These are phyloP conservation scores for Hippocampus barbouri DNA, from an alignment of 2,113 vertebrate genomes.

Conservation along the genomic window DNA sequence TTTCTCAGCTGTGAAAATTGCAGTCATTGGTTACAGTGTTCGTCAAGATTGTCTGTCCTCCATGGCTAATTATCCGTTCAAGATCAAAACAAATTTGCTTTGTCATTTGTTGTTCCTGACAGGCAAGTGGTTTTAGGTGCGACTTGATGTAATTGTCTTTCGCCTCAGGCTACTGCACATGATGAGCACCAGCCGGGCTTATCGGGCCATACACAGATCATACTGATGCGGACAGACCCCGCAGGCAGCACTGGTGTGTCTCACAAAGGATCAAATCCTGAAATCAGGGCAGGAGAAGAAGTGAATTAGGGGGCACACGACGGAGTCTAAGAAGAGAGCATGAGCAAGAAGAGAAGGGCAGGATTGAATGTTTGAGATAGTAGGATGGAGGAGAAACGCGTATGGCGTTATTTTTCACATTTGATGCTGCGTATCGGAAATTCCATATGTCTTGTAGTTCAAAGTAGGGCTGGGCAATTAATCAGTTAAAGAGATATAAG, in stretches of 20 bases:
- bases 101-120: slow-evolving; percentile 48
- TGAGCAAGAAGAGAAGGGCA: neutral
- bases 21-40: slow-evolving; percentile 8
- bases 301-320: slow-evolving; percentile 33
- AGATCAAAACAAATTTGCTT: slow-evolving; percentile 47
- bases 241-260: slow-evolving; percentile 59
- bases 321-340: slow-evolving; percentile 1
- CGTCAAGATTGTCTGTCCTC: slow-evolving; percentile 21
- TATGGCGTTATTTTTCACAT: neutral
- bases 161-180: slow-evolving; percentile 53
- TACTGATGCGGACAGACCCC: slow-evolving; percentile 50
- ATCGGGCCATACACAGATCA: slow-evolving; percentile 59
- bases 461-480: neutral
- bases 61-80: slow-evolving; percentile 31
- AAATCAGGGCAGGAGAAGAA: slow-evolving; percentile 49
- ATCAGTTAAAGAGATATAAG: no score
- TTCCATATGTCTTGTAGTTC: neutral
- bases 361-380: neutral
- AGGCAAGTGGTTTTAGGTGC: slow-evolving; percentile 45
- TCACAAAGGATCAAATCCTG: slow-evolving; percentile 59
- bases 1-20: slow-evolving; percentile 3
- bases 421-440: no score
- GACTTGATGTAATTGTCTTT: slow-evolving; percentile 57
- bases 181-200: slow-evolving; percentile 57
- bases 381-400: neutral